Conservation (phyloP, 2,888 invertebrate species). For the Caenorhabditis sp. region DNA sequence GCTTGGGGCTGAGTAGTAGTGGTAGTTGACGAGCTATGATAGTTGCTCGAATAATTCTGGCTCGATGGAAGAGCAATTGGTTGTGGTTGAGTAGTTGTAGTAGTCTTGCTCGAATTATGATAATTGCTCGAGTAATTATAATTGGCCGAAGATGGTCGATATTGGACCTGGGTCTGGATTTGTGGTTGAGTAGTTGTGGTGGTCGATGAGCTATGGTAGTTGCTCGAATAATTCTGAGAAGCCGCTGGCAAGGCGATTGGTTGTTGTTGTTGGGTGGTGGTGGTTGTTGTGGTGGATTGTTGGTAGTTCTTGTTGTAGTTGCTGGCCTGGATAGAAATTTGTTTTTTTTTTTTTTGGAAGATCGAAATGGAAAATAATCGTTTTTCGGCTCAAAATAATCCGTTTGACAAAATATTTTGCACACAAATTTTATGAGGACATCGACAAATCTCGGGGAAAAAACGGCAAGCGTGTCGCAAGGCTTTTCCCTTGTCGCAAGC, state of each 20-base stretch:
- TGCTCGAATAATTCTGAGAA: conserved; percentile 10
- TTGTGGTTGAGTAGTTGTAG: conserved; percentile 4
- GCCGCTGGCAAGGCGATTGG: neutral
- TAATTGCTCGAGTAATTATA: conserved; percentile 35
- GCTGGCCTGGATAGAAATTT: no score
- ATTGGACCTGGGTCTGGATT: conserved; percentile 6
- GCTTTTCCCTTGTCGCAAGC: no score
- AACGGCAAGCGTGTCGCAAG: no score
- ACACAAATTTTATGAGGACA: no score
- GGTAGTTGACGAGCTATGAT: conserved; percentile 35
- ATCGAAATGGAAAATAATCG: no score
- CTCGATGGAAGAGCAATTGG: conserved; percentile 31
- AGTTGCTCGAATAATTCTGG: conserved; percentile 35
- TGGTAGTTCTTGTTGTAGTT: conserved; percentile 35
- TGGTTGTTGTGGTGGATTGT: neutral
- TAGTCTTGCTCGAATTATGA: conserved; percentile 20
- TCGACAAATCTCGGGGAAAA: no score
- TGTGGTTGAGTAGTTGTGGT: conserved; percentile 29
- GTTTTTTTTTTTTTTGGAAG: no score
- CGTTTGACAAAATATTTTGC: no score
- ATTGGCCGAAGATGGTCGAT: conserved; percentile 15
- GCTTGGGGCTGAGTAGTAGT: conserved; percentile 11
- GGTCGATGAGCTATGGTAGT: neutral
- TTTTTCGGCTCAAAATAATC: no score
- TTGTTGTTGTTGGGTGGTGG: conserved; percentile 17